phyloP scores from a whole-genome alignment of 2,888 invertebrate genomes.

The Athrips mouffetella region DNA sequence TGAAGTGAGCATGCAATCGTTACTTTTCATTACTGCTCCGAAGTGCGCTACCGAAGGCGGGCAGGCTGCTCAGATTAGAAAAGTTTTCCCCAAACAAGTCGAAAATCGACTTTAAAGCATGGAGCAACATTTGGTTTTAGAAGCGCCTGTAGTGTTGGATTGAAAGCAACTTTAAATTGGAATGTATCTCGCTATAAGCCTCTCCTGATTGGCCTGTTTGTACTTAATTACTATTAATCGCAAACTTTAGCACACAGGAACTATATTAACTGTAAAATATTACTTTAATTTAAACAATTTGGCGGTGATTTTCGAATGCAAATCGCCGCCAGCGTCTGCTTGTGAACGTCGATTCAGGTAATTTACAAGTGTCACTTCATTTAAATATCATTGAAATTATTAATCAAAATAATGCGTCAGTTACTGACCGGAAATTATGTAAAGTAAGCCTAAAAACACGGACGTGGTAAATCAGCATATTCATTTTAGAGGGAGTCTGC shows the following conservation, averaged over 20 bases:
- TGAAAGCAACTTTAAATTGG: conserved; percentile 77
- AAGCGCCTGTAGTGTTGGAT: conserved; percentile 60
- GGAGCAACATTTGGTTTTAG: conserved; percentile 74
- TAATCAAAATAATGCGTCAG: conserved; percentile 60
- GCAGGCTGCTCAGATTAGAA: conserved; percentile 74
- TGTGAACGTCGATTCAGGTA: background rate
- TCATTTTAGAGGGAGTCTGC: conserved; percentile 56
- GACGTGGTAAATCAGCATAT: conserved; percentile 68
- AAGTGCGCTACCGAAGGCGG: conserved; percentile 69
- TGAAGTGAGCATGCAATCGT: conserved; percentile 72
- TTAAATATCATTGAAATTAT: conserved; percentile 38
- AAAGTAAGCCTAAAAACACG: conserved; percentile 66
- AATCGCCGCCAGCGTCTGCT: conserved; percentile 9
- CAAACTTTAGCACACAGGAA: conserved; percentile 49
- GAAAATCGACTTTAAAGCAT: conserved; percentile 76
- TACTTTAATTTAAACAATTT: conserved; percentile 26
- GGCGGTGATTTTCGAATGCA: conserved; percentile 17
- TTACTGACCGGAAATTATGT: conserved; percentile 70
- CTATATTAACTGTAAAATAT: conserved; percentile 41
- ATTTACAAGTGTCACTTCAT: conserved; percentile 9
- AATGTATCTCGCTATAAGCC: conserved; percentile 77
- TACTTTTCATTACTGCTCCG: conserved; percentile 76
- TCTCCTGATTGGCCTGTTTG: conserved; percentile 75
- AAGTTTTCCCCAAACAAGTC: conserved; percentile 69
- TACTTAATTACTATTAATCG: conserved; percentile 77